phyloP scores from a whole-genome alignment of 2,113 vertebrate species.

The Coptodon bakossiorum region DNA sequence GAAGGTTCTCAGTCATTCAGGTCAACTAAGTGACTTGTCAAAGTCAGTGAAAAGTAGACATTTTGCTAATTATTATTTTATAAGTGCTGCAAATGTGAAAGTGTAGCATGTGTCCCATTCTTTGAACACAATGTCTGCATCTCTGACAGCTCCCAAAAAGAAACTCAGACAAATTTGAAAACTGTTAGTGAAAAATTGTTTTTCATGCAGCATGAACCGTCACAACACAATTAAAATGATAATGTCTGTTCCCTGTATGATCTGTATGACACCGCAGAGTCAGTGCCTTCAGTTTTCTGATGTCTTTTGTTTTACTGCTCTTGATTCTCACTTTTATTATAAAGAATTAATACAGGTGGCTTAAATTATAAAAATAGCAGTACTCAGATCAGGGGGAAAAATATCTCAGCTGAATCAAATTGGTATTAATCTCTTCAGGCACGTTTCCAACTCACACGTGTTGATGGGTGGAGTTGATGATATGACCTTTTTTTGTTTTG shows the following conservation, averaged over 20 bases:
- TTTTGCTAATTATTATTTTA: neutral
- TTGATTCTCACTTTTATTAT: neutral
- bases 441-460: neutral
- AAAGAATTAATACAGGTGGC: neutral
- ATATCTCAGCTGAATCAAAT: neutral
- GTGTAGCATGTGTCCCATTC: neutral
- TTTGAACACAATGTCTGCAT: neutral
- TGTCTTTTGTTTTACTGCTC: neutral
- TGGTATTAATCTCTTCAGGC: neutral
- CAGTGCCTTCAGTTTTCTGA: neutral
- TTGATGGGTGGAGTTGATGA: neutral
- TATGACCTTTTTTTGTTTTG: neutral
- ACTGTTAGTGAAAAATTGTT: neutral
- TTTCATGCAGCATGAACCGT: neutral
- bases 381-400: neutral
- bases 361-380: neutral
- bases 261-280: neutral
- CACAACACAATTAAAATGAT: neutral
- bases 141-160: neutral
- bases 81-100: neutral
- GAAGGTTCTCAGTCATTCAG: neutral
- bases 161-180: neutral
- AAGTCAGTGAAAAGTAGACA: neutral
- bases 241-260: neutral
- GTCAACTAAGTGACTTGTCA: neutral